Percentiles rank a stretch among this genome's conserved stretches.
Conservation (phyloP, 2,888 invertebrate species). For the Lumbricus terrestris region DNA sequence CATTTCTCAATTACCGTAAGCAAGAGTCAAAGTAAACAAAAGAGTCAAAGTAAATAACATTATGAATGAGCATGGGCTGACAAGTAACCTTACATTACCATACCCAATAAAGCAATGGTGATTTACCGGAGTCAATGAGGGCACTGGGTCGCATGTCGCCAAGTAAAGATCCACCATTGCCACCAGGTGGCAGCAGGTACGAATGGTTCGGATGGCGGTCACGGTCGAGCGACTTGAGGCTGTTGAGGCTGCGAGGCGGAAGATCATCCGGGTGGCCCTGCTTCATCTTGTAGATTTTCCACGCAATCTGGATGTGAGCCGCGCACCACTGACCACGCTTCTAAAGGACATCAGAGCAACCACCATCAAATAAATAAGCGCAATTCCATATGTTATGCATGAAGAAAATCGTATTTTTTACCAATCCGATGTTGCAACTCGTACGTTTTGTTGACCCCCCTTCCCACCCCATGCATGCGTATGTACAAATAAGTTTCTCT, state of each 20-base stretch:
- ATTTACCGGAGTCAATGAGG: neutral
- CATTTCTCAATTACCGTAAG: no score
- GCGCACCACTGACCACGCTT: slow-evolving; percentile 17
- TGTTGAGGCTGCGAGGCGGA: neutral
- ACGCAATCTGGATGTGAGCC: slow-evolving; percentile 12
- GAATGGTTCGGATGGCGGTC: neutral
- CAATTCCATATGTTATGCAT: no score
- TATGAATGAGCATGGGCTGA: neutral
- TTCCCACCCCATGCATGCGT: no score
- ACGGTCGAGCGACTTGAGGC: neutral
- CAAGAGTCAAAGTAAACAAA: no score
- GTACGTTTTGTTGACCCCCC: no score
- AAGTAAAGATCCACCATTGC: neutral
- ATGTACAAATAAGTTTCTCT: no score
- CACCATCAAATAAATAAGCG: neutral
- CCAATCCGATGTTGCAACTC: no score
- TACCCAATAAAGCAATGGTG: no score
- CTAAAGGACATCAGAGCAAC: neutral
- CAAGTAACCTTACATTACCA: no score
- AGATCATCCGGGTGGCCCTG: slow-evolving; percentile 9
- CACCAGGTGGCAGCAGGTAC: neutral
- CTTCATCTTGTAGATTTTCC: slow-evolving; percentile 13
- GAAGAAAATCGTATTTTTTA: no score
- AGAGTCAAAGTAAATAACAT: neutral
- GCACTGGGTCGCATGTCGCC: neutral